Evolutionary conservation across 1,140 invertebrate species (phyloP).

Genomic region (Streblospio benedicti): DNA sequence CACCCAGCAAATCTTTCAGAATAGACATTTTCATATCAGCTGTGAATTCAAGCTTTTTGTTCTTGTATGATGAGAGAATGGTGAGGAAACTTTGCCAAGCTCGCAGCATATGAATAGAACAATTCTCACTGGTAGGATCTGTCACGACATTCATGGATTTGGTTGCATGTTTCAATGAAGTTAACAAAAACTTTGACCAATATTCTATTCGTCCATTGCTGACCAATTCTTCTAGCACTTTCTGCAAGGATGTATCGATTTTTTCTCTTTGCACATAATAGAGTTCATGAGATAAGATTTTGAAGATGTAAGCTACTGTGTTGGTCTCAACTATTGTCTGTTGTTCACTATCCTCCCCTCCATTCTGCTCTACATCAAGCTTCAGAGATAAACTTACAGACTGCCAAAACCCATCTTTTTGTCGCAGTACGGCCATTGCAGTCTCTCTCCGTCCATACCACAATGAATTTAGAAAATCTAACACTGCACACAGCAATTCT

Average conservation of each 20-base stretch:
- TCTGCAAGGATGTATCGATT: conserved; percentile 30
- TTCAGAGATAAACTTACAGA: conserved; percentile 33
- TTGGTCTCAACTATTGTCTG: too few relatives aligned
- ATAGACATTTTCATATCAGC: conserved; percentile 6
- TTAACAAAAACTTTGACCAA: conserved; percentile 31
- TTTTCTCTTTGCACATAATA: conserved; percentile 28
- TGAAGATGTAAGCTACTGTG: conserved; percentile 28
- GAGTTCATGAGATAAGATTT: conserved; percentile 32
- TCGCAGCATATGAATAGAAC: conserved; percentile 25
- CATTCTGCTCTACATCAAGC: conserved; percentile 17
- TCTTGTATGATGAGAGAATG: neutral
- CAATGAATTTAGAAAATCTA: conserved; percentile 44
- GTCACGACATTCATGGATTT: conserved; percentile 1
- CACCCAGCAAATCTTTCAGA: conserved; percentile 24
- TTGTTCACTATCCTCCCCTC: conserved; percentile 9
- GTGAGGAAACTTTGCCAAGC: conserved; percentile 32
- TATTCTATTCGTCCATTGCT: conserved; percentile 27
- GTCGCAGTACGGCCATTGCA: conserved; percentile 37
- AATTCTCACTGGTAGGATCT: conserved; percentile 16
- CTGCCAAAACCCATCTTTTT: conserved; percentile 36
- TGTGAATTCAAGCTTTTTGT: neutral
- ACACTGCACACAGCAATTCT: conserved; percentile 39
- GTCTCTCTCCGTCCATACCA: conserved; percentile 42
- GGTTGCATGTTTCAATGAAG: neutral
- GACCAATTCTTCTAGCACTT: conserved; percentile 21